A percentile compares a stretch with the other conserved stretches of the same genome.
phyloP scores from a whole-genome alignment of 2,888 invertebrate genomes.

The Idaea biselata region DNA sequence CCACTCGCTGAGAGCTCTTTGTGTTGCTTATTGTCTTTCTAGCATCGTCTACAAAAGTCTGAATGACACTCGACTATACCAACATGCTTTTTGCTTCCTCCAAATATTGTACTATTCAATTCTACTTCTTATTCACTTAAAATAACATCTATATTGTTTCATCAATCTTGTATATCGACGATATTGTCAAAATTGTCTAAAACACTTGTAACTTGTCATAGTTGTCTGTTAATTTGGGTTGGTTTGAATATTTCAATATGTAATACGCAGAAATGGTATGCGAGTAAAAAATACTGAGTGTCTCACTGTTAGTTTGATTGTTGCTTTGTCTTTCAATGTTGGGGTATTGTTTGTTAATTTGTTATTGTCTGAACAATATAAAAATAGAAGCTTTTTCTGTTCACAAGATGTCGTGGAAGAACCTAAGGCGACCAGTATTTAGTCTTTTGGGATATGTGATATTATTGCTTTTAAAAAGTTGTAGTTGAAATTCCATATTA shows the following conservation, averaged over 20 bases:
- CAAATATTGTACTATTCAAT: conserved; percentile 20
- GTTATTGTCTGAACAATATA: neutral
- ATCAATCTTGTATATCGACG: conserved; percentile 11
- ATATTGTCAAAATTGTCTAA: conserved; percentile 41
- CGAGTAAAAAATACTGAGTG: conserved; percentile 50
- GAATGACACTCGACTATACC: conserved; percentile 52
- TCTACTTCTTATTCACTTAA: conserved; percentile 29
- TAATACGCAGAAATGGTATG: conserved; percentile 60
- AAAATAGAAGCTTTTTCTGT: neutral
- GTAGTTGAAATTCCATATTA: no score
- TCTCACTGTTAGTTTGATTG: conserved; percentile 52
- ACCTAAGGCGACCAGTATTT: neutral
- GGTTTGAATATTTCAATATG: conserved; percentile 59
- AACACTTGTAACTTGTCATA: conserved; percentile 76
- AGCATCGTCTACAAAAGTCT: conserved; percentile 61
- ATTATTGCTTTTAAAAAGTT: neutral
- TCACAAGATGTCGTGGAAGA: neutral
- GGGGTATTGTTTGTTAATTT: conserved; percentile 33
- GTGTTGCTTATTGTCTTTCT: conserved; percentile 70
- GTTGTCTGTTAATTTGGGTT: conserved; percentile 74
- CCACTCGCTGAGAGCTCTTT: conserved; percentile 68
- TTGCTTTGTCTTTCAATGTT: conserved; percentile 50
- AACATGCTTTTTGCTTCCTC: conserved; percentile 29
- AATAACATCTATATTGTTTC: conserved; percentile 27
- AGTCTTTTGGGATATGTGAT: neutral